Base-by-base conservation (phyloP, 2,113 vertebrate species). In the Mohoua ochrocephala region DNA sequence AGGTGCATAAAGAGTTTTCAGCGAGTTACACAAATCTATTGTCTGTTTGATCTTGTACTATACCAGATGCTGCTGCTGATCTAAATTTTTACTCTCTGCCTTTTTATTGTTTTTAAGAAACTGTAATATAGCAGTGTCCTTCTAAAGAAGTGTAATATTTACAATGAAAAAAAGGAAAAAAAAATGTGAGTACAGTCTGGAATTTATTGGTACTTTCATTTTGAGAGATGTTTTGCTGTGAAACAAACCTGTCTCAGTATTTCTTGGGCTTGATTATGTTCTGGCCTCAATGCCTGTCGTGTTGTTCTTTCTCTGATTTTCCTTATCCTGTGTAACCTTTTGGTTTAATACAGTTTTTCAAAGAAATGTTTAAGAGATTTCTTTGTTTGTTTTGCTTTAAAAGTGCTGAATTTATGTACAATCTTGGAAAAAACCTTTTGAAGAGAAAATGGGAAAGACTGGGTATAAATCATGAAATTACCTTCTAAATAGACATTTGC, bases 71-170 rank as follows among this genome's bases (percentile, higher is more conserved):
- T 88, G 84, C 76, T 93, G 87, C 15, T 67, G 76, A 79, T 93
- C 73, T 37, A 35, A 68, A 84, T 92, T 97, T 96, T 93, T 96
- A 94, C 76, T 84, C 49, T 78, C 56, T 87, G 71, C 28, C n/a
- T 97, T 95, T 96, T 61, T 91, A 93, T 89, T 86, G 57, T 95
- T 95, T 96, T 78, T 95, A 96, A 94, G 61, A 84, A 91, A 82
- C 26, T 95, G 89, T 94, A 95, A 83, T 37, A 93, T 74, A 91
- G 54, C 52, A n/a, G 49, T 61, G 80, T 79, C 53, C 90, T 94
- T 91, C 69, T 78, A 73, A 77, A 45, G 59, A 63, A 47, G 65
- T 57, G 47, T 93, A 52, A 33, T 47, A 81, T 60, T 80, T 89
- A 27, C 64, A 75, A 70, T 15, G 67, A 52, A 77, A 75, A 71